These are phyloP conservation scores for Denticeps clupeoides DNA, from an alignment of 2,797 vertebrate genomes.

Conservation along the genomic window DNA sequence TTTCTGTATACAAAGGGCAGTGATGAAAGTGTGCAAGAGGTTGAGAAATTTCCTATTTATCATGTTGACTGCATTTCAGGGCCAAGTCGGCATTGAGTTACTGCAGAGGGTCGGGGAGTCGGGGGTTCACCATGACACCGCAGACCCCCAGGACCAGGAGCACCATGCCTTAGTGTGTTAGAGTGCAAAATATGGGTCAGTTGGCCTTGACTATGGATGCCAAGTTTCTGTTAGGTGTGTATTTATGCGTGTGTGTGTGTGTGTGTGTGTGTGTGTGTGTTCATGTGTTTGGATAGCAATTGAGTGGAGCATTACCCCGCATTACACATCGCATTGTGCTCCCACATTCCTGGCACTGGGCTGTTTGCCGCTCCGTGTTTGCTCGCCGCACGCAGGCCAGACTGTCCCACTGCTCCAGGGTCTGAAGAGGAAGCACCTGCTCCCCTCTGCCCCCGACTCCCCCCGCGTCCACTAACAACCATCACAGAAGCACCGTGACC, in stretches of 20 bases:
- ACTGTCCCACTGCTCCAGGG: conserved; percentile 39
- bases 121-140: not conserved
- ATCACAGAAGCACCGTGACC: conserved; percentile 17
- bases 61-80: conserved; percentile 9
- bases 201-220: not conserved
- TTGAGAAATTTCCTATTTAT: conserved; percentile 23
- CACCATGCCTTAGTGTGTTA: not conserved
- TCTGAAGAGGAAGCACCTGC: conserved; percentile 57
- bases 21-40: conserved; percentile 12
- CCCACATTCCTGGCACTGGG: not conserved
- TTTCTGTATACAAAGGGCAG: conserved; percentile 10
- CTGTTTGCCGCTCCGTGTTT: conserved; percentile 47
- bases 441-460: conserved; percentile 21
- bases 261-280: not conserved
- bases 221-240: not conserved
- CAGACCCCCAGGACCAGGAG: not conserved
- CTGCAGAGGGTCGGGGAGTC: conserved; percentile 5
- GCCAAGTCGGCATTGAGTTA: conserved; percentile 37
- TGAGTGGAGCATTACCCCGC: not conserved
- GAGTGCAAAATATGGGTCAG: conserved; percentile 2
- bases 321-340: not conserved
- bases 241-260: not conserved
- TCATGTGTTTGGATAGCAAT: not conserved
- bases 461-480: conserved; percentile 15
- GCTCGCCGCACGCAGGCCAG: conserved; percentile 34